Evolutionary conservation across 2,113 vertebrate species (phyloP).

Genomic region (Alexandromys fortis): DNA sequence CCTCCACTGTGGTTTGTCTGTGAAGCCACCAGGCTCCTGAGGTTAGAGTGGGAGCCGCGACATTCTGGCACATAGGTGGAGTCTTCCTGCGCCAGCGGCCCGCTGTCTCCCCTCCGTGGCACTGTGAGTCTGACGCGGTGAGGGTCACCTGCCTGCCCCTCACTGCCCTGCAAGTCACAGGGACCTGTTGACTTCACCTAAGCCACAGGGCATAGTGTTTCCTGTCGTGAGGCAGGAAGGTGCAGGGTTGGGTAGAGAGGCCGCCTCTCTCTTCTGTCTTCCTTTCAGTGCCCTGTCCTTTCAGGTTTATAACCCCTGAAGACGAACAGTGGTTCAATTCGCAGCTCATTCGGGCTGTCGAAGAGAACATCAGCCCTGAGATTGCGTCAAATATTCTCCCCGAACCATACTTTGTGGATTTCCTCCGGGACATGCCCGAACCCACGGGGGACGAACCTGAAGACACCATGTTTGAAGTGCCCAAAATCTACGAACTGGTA

Average conservation of each 20-base stretch:
- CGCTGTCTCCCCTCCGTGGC: neutral
- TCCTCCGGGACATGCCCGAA: constrained; percentile 87
- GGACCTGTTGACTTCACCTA: neutral
- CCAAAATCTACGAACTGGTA: constrained; percentile 89
- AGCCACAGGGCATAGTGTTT: neutral
- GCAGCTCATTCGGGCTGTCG: constrained; percentile 74
- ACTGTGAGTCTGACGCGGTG: neutral
- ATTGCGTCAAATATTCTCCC: constrained; percentile 47
- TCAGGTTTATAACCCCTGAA: constrained; percentile 72
- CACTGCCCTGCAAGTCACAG: neutral
- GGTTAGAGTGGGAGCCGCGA: neutral
- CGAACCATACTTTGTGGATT: constrained; percentile 88
- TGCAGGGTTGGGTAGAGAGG: neutral
- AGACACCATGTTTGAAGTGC: constrained; percentile 82
- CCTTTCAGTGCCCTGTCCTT: neutral
- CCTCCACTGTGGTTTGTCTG: neutral
- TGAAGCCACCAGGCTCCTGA: neutral
- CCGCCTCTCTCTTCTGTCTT: neutral
- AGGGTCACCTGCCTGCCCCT: accelerated
- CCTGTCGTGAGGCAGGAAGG: neutral
- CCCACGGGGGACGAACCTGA: constrained; percentile 87
- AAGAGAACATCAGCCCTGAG: constrained; percentile 78
- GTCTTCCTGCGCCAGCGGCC: neutral
- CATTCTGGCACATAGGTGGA: neutral
- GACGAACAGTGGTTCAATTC: constrained; percentile 86